Evolutionary conservation across 1,140 invertebrate genomes (phyloP).

Genomic region (Drosophila pruinosa): DNA sequence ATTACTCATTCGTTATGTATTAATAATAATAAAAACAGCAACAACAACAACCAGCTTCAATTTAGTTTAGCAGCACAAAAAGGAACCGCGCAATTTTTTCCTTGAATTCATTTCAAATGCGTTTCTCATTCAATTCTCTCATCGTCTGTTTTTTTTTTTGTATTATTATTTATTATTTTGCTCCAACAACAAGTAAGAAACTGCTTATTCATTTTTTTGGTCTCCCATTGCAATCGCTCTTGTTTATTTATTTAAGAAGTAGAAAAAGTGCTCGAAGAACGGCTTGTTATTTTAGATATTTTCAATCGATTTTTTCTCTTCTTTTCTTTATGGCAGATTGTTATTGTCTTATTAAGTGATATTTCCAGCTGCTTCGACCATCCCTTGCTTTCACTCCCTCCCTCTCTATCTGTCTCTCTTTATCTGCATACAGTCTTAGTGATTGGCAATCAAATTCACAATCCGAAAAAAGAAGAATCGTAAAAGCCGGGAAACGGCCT

Average conservation of each 20-base stretch:
- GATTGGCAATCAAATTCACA: not conserved
- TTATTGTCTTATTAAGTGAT: not conserved
- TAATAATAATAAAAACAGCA: conserved; percentile 48
- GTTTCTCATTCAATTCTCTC: conserved; percentile 35
- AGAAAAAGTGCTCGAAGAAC: conserved; percentile 11
- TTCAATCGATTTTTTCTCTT: not conserved
- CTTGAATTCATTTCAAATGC: conserved; percentile 57
- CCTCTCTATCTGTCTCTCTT: not conserved
- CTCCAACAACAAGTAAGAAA: conserved; percentile 27
- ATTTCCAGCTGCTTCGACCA: not conserved
- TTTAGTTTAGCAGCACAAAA: conserved; percentile 17
- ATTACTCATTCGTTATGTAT: conserved; percentile 44
- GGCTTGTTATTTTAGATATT: conserved; percentile 15
- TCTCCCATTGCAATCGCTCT: not conserved
- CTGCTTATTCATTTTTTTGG: conserved; percentile 52
- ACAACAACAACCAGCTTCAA: conserved; percentile 27
- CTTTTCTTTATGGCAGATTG: not conserved
- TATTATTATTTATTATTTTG: conserved; percentile 13
- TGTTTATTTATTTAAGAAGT: conserved; percentile 27
- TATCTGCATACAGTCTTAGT: not conserved
- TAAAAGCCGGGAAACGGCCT: not conserved
- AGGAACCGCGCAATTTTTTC: conserved; percentile 17
- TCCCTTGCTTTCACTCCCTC: not conserved
- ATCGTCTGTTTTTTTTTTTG: conserved; percentile 28
- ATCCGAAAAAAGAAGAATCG: not conserved